phyloP scores from a whole-genome alignment of 2,113 vertebrate species.

The Craseonycteris thonglongyai region DNA sequence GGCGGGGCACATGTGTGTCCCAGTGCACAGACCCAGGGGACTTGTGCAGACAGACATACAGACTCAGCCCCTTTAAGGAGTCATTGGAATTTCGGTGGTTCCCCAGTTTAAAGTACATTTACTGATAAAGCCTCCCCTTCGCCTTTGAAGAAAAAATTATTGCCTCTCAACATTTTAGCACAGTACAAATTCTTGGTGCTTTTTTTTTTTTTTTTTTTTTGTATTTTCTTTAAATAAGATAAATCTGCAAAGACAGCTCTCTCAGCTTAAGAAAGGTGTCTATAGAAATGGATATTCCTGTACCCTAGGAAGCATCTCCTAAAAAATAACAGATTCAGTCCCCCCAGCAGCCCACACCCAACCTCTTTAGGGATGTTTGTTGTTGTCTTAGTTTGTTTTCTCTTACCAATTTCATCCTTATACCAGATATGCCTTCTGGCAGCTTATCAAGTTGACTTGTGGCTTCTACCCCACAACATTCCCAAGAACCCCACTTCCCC shows the following conservation, averaged over 20 bases:
- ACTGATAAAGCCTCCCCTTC: constrained; percentile 55
- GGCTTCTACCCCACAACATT: constrained; percentile 52
- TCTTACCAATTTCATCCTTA: constrained; percentile 74
- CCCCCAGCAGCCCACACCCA: constrained; percentile 41
- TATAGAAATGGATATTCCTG: constrained; percentile 84
- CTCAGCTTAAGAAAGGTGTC: constrained; percentile 85
- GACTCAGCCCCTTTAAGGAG: constrained; percentile 31
- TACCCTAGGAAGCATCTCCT: constrained; percentile 83
- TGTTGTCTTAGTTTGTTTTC: constrained; percentile 37
- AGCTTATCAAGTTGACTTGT: constrained; percentile 69
- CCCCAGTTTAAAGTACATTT: constrained; percentile 74
- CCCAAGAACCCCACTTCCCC: constrained; percentile 53
- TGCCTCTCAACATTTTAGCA: constrained; percentile 91
- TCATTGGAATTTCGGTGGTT: constrained; percentile 30
- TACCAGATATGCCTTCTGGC: constrained; percentile 80
- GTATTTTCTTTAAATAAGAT: constrained; percentile 77
- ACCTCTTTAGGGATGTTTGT: constrained; percentile 64
- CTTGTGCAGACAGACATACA: neutral
- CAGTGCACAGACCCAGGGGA: neutral
- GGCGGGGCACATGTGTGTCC: constrained; percentile 30
- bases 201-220: constrained; percentile 56
- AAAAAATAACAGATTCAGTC: constrained; percentile 76
- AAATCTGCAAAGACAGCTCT: constrained; percentile 89
- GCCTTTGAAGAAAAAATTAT: constrained; percentile 75
- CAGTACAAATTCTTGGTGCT: constrained; percentile 86